Evolutionary conservation across 2,797 vertebrate species (phyloP), one percentile per base, ranked within the genome.

Genomic region (Champsocephalus gunnari): DNA sequence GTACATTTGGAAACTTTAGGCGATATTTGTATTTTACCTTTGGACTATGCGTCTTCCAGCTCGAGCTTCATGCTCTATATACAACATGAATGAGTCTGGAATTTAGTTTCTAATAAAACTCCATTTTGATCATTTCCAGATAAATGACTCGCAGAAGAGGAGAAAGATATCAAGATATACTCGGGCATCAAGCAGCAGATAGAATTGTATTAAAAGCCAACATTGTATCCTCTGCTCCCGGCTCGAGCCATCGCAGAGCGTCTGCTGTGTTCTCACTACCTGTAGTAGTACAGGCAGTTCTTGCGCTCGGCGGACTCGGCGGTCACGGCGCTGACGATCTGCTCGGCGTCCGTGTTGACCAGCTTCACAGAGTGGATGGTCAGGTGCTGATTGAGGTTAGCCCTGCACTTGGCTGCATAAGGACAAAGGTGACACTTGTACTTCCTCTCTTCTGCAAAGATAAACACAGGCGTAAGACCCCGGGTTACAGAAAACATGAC

Each of bases 381-480:
- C 94, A 99, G 95, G 94, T 99, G 98, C 95, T 99, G 98, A 96
- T 99, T 99, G 91, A 99, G 96, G 91, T 99, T 99, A 77, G 98
- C 98, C 86, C 97, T 96, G 95, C 98, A 99, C 95, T 99, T 99
- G 92, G 98, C 98, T 91, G 98, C 97, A 34, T 99, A 99, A 82
- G 98, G 97, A 96, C 98, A 99, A 96, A 99, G 94, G 94, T 99
- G 98, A 96, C 98, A 99, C 95, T 98, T 99, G 94, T 99, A 99
- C 92, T 98, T 99, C 95, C 98, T 96, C 93, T 99, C 98, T 79
- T 99, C 98, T 99, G 95, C 68, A 91, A 73, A 80, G 85, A 90
- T 64, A 91, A 59, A 87, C 70, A 85, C 44, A 63, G 44, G 83
- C 62, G 83, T 32, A 79, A 65, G 73, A 75, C 51, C 73, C 62